Evolutionary conservation across 2,888 invertebrate species (phyloP).

Genomic region (Hyppa rectilinea): DNA sequence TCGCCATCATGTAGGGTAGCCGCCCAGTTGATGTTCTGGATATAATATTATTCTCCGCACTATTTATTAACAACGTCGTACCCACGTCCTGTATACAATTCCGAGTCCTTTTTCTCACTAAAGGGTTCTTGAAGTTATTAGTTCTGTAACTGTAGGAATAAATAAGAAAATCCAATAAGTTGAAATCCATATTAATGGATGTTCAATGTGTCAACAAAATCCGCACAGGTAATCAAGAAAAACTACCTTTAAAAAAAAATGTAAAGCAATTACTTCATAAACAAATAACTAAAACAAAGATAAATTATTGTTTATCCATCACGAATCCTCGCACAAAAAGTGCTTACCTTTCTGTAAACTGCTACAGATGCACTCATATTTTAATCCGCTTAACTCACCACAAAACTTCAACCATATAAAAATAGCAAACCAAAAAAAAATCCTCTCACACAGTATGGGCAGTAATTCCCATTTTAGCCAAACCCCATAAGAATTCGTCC

Average conservation of each 20-base stretch:
- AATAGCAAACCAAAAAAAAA: not conserved
- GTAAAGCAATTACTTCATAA: not conserved
- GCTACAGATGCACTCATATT: not conserved
- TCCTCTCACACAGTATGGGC: not conserved
- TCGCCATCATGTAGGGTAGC: slow-evolving; percentile 44
- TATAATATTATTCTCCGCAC: slow-evolving; percentile 61
- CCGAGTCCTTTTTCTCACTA: not conserved
- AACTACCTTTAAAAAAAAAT: not conserved
- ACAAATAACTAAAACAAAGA: not conserved
- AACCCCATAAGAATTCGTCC: slow-evolving; percentile 25
- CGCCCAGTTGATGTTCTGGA: slow-evolving; percentile 53
- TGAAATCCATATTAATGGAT: no score
- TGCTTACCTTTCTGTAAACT: not conserved
- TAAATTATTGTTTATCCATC: not conserved
- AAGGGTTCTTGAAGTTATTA: not conserved
- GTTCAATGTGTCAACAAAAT: not conserved
- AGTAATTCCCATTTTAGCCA: slow-evolving; percentile 28
- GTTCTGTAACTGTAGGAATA: not conserved
- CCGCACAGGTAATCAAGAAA: not conserved
- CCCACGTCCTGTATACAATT: slow-evolving; percentile 52
- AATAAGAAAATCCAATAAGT: no score
- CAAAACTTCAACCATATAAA: slow-evolving; percentile 15
- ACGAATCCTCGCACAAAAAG: not conserved
- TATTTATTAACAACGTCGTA: slow-evolving; percentile 62
- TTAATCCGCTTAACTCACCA: slow-evolving; percentile 30